Percentiles rank a stretch among this genome's conserved stretches.
Evolutionary conservation across 2,113 vertebrate genomes (phyloP).

Genomic region (Anseranas semipalmata): DNA sequence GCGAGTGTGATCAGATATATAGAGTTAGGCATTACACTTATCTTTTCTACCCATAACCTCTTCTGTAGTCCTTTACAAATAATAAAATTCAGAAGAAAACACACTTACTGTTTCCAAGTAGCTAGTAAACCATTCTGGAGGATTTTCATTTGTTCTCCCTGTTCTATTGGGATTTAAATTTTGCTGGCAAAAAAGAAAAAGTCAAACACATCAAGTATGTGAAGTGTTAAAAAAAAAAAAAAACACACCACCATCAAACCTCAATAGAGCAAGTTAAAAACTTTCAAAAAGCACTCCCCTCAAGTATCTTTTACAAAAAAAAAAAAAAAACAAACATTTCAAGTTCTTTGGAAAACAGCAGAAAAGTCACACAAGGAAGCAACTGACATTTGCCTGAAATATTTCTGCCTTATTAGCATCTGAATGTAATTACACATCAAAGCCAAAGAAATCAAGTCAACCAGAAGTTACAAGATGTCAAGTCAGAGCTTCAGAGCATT

Average conservation of each 20-base stretch:
- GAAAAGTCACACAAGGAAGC: neutral
- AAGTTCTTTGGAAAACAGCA: neutral
- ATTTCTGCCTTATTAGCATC: neutral
- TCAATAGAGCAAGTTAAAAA: neutral
- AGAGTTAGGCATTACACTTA: neutral
- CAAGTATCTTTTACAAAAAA: neutral
- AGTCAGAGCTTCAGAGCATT: neutral
- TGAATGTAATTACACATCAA: neutral
- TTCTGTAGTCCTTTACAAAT: neutral
- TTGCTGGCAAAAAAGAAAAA: neutral
- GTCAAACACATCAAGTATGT: neutral
- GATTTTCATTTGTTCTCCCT: conserved; percentile 73
- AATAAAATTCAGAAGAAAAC: neutral
- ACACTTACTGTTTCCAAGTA: conserved; percentile 92
- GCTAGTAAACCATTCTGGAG: conserved; percentile 93
- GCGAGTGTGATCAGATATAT: neutral
- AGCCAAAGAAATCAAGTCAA: neutral
- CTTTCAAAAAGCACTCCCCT: neutral
- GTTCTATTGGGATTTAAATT: neutral
- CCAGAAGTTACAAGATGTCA: neutral
- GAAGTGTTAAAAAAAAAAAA: neutral
- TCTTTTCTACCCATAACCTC: neutral
- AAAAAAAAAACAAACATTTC: neutral
- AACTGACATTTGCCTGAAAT: neutral
- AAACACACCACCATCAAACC: neutral